phyloP scores from a whole-genome alignment of 2,797 vertebrate genomes.

The Leptatherina wallacei region DNA sequence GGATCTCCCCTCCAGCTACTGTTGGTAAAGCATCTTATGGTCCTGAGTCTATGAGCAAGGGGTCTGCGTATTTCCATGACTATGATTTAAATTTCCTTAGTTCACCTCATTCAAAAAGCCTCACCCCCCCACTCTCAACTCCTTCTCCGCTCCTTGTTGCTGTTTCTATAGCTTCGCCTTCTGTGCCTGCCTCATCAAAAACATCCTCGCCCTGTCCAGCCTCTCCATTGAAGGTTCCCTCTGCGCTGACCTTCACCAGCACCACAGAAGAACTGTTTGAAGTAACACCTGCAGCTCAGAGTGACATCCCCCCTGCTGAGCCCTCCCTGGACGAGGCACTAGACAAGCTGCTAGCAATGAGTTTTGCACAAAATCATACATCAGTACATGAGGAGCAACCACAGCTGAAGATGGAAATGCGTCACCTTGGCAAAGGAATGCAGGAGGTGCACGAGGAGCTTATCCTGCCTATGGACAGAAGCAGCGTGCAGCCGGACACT shows the following conservation, averaged over 20 bases:
- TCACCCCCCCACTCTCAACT: constrained; percentile 52
- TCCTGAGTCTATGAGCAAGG: constrained; percentile 42
- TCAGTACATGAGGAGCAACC: constrained; percentile 1
- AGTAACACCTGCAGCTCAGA: neutral
- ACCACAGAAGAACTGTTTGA: constrained; percentile 48
- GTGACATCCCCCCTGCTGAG: constrained; percentile 40
- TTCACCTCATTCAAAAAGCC: constrained; percentile 44
- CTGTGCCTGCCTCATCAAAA: constrained; percentile 37
- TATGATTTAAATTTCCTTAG: constrained; percentile 44
- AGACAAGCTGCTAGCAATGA: constrained; percentile 82
- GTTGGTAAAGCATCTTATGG: constrained; percentile 42
- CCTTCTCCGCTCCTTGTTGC: constrained; percentile 52
- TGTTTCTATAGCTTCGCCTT: constrained; percentile 34
- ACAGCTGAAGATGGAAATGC: constrained; percentile 29
- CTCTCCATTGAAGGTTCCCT: constrained; percentile 25
- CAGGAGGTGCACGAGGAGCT: constrained; percentile 80
- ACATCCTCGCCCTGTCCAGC: constrained; percentile 47
- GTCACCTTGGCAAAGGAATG: constrained; percentile 40
- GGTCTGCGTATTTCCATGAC: constrained; percentile 46
- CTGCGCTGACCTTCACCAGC: constrained; percentile 31
- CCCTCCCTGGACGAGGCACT: constrained; percentile 77
- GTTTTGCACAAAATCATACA: constrained; percentile 59
- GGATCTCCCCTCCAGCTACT: constrained; percentile 49
- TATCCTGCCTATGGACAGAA: constrained; percentile 79
- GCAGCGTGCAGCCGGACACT: constrained; percentile 83